Percentiles rank a stretch among this genome's conserved stretches.
Evolutionary conservation across 2,888 invertebrate genomes (phyloP).

Genomic region (Cheilosia soror): DNA sequence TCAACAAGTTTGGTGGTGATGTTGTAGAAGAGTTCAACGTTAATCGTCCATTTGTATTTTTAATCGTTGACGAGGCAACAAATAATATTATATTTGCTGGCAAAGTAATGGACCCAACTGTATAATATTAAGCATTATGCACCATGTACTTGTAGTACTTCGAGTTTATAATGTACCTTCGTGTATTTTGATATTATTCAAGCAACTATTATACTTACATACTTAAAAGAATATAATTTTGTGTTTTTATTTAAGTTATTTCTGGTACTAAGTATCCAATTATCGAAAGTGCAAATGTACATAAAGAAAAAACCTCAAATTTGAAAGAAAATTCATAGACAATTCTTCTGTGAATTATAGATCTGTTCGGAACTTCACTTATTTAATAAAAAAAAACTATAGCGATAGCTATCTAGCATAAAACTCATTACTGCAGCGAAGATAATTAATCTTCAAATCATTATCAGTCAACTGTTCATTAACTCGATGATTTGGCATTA

Average conservation of each 20-base stretch:
- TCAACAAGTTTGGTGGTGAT: slow-evolving; percentile 89
- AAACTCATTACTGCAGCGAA: no score
- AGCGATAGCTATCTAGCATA: no score
- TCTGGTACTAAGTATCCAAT: no score
- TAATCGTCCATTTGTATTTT: slow-evolving; percentile 91
- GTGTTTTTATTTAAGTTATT: not conserved
- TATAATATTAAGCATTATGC: slow-evolving; percentile 67
- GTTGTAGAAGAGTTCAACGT: slow-evolving; percentile 87
- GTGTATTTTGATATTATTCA: slow-evolving; percentile 19
- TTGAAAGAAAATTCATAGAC: no score
- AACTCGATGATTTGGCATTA: no score
- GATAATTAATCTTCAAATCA: no score
- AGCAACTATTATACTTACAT: not conserved
- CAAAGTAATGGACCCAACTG: slow-evolving; percentile 87
- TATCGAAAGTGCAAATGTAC: no score
- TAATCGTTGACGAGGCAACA: slow-evolving; percentile 90
- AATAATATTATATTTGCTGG: slow-evolving; percentile 91
- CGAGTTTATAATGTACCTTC: slow-evolving; percentile 22
- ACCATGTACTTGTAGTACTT: slow-evolving; percentile 4
- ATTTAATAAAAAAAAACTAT: no score
- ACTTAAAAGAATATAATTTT: not conserved
- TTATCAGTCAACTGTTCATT: no score
- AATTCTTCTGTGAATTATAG: no score
- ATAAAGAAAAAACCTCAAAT: no score
- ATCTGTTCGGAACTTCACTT: no score